Evolutionary conservation across 2,797 vertebrate genomes (phyloP).

Genomic region (Neolamprologus multifasciatus): DNA sequence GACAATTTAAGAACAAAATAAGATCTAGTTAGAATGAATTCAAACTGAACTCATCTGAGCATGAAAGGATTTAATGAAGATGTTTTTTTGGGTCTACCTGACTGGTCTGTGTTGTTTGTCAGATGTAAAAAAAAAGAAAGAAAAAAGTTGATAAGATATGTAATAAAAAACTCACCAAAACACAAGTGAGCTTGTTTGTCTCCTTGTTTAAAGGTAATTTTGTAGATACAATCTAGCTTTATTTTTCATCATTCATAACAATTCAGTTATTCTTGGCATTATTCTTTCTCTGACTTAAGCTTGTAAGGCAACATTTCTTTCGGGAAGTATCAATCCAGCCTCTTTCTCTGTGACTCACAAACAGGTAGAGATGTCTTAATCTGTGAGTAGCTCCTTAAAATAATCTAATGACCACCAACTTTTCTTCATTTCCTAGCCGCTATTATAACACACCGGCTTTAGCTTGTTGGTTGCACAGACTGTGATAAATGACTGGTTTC

Average conservation of each 20-base stretch:
- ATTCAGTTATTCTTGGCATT: background rate
- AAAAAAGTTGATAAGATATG: background rate
- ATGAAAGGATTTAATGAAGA: background rate
- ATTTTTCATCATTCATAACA: background rate
- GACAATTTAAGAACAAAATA: background rate
- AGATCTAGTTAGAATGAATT: background rate
- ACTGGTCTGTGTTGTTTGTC: background rate
- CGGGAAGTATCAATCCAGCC: background rate
- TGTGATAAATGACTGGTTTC: constrained; percentile 22
- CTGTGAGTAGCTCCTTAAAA: background rate
- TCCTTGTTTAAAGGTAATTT: background rate
- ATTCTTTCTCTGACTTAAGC: background rate
- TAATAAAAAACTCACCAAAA: background rate
- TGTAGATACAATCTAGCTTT: background rate
- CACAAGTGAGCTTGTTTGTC: background rate
- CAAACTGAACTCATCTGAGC: background rate
- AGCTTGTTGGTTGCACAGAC: background rate
- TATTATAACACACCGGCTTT: constrained; percentile 4
- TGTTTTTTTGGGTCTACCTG: background rate
- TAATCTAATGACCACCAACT: background rate
- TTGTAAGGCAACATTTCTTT: background rate
- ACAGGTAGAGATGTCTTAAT: background rate
- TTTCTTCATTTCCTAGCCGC: constrained; percentile 10
- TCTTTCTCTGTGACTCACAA: background rate
- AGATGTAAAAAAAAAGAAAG: background rate